Base-by-base conservation (phyloP, 2,888 invertebrate species). In the Cantharis rufa region DNA sequence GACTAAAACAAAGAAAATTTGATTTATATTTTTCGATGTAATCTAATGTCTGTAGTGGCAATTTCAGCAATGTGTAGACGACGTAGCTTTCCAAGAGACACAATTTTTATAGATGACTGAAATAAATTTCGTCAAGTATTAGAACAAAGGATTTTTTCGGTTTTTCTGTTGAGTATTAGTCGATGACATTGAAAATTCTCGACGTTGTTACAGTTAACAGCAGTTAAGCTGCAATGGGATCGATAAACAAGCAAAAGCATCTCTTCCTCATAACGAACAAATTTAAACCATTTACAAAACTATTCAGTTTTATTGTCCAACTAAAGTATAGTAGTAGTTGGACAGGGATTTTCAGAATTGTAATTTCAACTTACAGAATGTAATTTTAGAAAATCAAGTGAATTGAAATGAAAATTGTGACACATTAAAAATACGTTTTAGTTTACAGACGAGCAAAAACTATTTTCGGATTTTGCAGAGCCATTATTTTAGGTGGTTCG, bases 241-340 rank as follows among this genome's bases (percentile, higher is more conserved):
- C 73, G 69, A 73, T 73, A 73, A 24, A 73, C 62, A 69, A 48
- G 48, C 48, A 48, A 69, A 15, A 62, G 69, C 69, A 73, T 73
- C 69, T 66, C 64, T 15, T 66, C 72, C 48, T 69, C 69, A 32
- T 62, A 61, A 62, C 24, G 15, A 28, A 62, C 24, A 28, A 61
- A 73, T 73, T 73, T 73, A 73, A 73, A 69, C 73, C 68, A 69
- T 73, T 69, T 68, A 62, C 69, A 69, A 21, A 69, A 69, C 73
- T 69, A 62, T 69, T 62, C 48, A 48, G 68, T 48, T 66, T 66
- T 66, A 21, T 66, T 66, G 21, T 66, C 48, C 2, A 48, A 48
- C 48, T 48, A n/a, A n/a, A 48, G n/a, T n/a, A 7, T 48, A 48
- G 48, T 48, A 7, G 48, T 48, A 48, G 48, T 48, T 48, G 48